Evolutionary conservation across 2,888 invertebrate genomes (phyloP), one percentile per base, ranked within the genome.

Genomic region (Athalia rosae): DNA sequence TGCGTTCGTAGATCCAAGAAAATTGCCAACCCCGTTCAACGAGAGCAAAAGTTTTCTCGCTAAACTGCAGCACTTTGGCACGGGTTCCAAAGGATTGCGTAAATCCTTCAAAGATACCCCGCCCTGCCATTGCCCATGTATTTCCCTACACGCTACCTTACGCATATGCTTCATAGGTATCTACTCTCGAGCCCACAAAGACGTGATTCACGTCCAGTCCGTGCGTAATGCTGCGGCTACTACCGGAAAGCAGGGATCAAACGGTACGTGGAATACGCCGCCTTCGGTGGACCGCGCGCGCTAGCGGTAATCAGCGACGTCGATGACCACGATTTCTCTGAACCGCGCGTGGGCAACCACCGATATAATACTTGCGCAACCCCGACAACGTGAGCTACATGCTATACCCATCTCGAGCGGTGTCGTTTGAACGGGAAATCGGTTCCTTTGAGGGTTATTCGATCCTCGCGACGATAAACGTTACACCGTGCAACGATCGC

Each of bases 291-390:
- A 71, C 71, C 45, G 13, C 11, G 58, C 71, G 71, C 48, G 2
- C n/a, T n/a, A n/a, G n/a, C 71, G 15, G 71, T 71, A 71, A 71
- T 71, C 71, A 71, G 71, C 58, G 56, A 71, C 71, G 28, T 71
- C 71, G 71, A 71, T 71, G 71, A 71, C 71, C 56, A 71, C 62
- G 43, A 43, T 43, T 71, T 50, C 11, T 7, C 41, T 8, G 13
- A 50, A 45, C 5, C 47, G 28, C 28, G 69, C 71, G 71, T 71
- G 71, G 71, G 71, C 56, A 43, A 58, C 50, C 56, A 8, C 43
- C 9, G 43, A 43, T 43, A 43, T 28, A 28, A 9, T 53, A 53
- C 56, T 69, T 71, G 45, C 58, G 71, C 71, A 71, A 71, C 9
- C 71, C 43, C 71, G 45, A 28, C 28, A 28, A 28, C 28, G 28